Evolutionary conservation across 1,140 invertebrate genomes (phyloP).

Genomic region (Leptonema lineaticorne): DNA sequence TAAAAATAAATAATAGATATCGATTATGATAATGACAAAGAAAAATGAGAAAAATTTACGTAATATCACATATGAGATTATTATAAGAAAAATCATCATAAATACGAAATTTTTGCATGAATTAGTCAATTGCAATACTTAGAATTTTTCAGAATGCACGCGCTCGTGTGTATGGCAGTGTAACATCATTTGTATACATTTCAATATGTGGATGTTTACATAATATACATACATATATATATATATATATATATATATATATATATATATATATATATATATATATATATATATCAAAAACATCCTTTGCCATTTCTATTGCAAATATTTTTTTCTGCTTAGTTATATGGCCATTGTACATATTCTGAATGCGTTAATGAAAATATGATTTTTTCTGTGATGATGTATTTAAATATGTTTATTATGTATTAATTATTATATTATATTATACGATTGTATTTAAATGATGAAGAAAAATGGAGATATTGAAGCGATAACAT

Average conservation of each 20-base stretch:
- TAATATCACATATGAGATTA: not conserved
- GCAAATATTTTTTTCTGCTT: slow-evolving; percentile 10
- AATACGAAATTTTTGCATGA: slow-evolving; percentile 10
- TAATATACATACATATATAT: not conserved
- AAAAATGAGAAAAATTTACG: slow-evolving; percentile 4
- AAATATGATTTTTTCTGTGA: slow-evolving; percentile 17
- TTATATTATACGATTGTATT: not conserved
- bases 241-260: not conserved
- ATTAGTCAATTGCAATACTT: slow-evolving; percentile 20
- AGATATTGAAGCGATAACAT: not conserved
- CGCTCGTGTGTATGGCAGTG: not conserved
- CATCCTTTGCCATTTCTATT: slow-evolving; percentile 3
- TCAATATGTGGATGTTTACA: not conserved
- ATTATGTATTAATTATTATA: no score
- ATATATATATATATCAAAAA: not conserved
- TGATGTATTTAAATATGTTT: slow-evolving; percentile 12
- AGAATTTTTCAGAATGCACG: slow-evolving; percentile 6
- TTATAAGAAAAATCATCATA: slow-evolving; percentile 8
- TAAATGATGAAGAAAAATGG: no score
- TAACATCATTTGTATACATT: not conserved
- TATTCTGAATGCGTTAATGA: slow-evolving; percentile 7
- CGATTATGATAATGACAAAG: no score
- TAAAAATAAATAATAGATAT: no score
- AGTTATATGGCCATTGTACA: slow-evolving; percentile 7
- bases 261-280: not conserved